Evolutionary conservation across 2,113 vertebrate species (phyloP).

Genomic region (Vidua macroura): DNA sequence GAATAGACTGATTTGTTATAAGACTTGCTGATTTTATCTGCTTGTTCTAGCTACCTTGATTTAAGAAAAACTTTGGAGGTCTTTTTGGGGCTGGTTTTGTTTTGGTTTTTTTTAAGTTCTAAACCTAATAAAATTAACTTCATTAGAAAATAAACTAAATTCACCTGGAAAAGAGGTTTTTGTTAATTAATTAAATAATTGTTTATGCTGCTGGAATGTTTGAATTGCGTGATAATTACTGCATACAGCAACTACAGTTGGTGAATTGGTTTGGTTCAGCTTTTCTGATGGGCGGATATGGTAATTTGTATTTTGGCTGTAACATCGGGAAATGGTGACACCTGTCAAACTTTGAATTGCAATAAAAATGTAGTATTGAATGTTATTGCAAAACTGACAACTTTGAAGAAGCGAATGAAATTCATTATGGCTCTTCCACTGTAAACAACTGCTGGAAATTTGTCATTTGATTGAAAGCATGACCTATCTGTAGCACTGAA

Average conservation of each 20-base stretch:
- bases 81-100: not conserved
- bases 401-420: slow-evolving; percentile 38
- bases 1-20: slow-evolving; percentile 58
- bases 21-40: slow-evolving; percentile 53
- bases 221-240: not conserved
- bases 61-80: not conserved
- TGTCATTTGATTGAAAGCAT: slow-evolving; percentile 27
- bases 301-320: slow-evolving; percentile 48
- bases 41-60: slow-evolving; percentile 61
- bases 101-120: not conserved
- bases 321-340: slow-evolving; percentile 39
- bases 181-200: not conserved
- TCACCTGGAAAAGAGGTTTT: not conserved
- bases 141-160: not conserved
- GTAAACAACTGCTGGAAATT: slow-evolving; percentile 26
- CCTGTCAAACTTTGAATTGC: slow-evolving; percentile 60
- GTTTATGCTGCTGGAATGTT: not conserved
- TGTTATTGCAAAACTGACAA: slow-evolving; percentile 10
- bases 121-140: not conserved
- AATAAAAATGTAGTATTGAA: slow-evolving; percentile 34
- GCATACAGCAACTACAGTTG: not conserved
- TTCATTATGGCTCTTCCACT: slow-evolving; percentile 40
- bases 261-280: slow-evolving; percentile 5
- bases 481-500: slow-evolving; percentile 2
- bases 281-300: slow-evolving; percentile 1